Conservation (phyloP, 2,113 vertebrate genomes). For the Paralichthys olivaceus region DNA sequence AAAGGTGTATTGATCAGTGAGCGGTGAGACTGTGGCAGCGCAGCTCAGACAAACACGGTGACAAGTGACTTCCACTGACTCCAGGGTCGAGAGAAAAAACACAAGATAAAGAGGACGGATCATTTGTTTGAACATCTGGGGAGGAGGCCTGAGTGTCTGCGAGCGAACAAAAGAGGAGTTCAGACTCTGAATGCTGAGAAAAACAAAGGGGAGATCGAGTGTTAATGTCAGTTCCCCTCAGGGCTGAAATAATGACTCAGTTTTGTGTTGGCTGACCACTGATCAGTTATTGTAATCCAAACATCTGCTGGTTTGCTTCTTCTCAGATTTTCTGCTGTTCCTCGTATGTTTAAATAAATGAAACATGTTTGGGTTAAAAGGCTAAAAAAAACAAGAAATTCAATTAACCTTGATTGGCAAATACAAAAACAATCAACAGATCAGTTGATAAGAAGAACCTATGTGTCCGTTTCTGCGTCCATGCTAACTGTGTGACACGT, state of each 20-base stretch:
- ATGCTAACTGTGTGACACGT: no score
- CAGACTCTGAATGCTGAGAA: not conserved
- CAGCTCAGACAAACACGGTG: constrained; percentile 48
- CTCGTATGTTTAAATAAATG: no score
- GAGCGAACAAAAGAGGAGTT: constrained; percentile 3
- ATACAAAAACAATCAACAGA: no score
- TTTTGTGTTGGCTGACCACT: not conserved
- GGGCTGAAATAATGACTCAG: not conserved
- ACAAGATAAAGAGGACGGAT: constrained; percentile 35
- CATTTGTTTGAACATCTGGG: constrained; percentile 39
- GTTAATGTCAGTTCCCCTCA: not conserved
- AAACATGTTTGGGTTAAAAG: no score
- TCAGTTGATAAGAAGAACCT: no score
- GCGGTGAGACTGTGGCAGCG: constrained; percentile 36
- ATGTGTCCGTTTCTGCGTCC: no score
- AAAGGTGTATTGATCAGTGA: constrained; percentile 63
- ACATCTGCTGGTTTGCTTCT: no score
- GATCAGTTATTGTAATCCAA: not conserved
- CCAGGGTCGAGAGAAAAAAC: constrained; percentile 9
- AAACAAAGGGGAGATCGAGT: not conserved
- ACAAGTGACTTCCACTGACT: constrained; percentile 61
- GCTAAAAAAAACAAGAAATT: no score
- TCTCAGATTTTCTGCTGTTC: no score
- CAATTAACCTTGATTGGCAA: no score
- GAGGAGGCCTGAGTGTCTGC: not conserved